A percentile compares a stretch with the other conserved stretches of the same genome.
These are phyloP conservation scores for Thunnus maccoyii DNA, from an alignment of 2,113 vertebrate genomes.

Conservation along the genomic window DNA sequence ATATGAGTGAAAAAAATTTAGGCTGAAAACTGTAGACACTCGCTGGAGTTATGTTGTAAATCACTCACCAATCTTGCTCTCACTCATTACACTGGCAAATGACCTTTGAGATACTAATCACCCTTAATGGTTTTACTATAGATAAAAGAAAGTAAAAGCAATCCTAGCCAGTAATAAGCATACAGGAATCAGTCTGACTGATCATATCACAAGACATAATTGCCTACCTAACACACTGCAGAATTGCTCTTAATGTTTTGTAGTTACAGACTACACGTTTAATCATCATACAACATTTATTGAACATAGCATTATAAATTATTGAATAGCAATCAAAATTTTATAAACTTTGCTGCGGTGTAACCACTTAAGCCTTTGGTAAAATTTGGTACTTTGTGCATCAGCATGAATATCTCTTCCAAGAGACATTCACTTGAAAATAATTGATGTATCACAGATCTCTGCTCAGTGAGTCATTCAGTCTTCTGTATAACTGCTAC, in stretches of 20 bases:
- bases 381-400: slow-evolving; percentile 1
- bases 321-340: neutral
- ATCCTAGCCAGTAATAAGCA: neutral
- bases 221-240: neutral
- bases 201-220: neutral
- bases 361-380: slow-evolving; percentile 1
- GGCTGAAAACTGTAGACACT: neutral
- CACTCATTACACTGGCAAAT: neutral
- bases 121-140: neutral
- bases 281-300: slow-evolving; percentile 1
- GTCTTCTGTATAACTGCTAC: neutral
- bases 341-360: neutral
- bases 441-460: neutral
- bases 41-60: neutral
- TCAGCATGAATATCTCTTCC: neutral
- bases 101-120: slow-evolving; percentile 32
- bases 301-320: neutral
- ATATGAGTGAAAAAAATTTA: neutral
- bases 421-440: neutral
- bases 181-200: slow-evolving; percentile 4
- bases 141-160: slow-evolving; percentile 15
- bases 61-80: neutral
- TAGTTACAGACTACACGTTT: neutral
- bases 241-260: neutral
- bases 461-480: neutral